These are phyloP conservation scores for Leucophenga varia DNA, from an alignment of 1,140 invertebrate genomes.

Conservation along the genomic window DNA sequence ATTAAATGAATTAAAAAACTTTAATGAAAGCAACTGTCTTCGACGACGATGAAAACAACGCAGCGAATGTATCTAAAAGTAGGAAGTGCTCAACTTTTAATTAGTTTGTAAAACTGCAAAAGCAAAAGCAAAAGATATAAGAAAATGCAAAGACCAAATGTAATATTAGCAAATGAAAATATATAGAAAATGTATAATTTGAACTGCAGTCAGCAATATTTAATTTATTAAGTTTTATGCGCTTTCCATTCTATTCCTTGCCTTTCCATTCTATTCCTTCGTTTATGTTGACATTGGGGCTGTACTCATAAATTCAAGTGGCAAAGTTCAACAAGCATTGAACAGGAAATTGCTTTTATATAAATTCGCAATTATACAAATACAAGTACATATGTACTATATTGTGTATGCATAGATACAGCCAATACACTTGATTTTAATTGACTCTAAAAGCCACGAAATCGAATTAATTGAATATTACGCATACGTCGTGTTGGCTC, in stretches of 20 bases:
- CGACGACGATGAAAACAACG: too few relatives aligned
- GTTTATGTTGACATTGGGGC: too few relatives aligned
- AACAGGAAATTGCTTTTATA: too few relatives aligned
- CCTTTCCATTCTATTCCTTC: too few relatives aligned
- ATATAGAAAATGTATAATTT: conserved; percentile 47
- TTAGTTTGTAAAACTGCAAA: conserved; percentile 31
- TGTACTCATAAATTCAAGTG: too few relatives aligned
- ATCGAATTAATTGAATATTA: conserved; percentile 50
- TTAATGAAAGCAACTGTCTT: conserved; percentile 34
- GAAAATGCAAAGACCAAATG: background rate
- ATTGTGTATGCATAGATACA: too few relatives aligned
- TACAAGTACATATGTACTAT: too few relatives aligned
- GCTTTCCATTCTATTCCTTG: too few relatives aligned
- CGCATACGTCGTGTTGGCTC: conserved; percentile 32
- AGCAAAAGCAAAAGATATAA: background rate
- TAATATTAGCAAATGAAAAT: conserved; percentile 7
- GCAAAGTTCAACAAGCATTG: too few relatives aligned
- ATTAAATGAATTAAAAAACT: conserved; percentile 29
- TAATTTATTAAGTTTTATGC: too few relatives aligned
- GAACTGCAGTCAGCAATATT: conserved; percentile 10
- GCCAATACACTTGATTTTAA: conserved; percentile 1
- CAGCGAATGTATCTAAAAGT: too few relatives aligned
- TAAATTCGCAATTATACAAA: too few relatives aligned
- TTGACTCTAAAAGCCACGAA: conserved; percentile 17
- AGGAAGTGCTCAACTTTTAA: conserved; percentile 46